Base-by-base conservation (phyloP, 2,888 invertebrate species). In the Coelogynopora nodosa region DNA sequence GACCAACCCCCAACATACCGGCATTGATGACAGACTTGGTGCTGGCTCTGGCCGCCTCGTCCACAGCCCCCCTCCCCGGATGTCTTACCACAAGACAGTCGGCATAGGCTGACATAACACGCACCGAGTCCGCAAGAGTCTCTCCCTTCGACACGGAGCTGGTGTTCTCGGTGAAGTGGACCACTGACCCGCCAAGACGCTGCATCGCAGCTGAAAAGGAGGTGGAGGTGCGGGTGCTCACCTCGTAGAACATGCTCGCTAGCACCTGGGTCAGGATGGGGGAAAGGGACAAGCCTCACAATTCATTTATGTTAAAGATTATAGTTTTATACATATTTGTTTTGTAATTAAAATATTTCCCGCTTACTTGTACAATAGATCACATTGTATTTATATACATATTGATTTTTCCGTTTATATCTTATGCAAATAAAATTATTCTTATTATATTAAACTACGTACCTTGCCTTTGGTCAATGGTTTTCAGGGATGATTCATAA, bases 181-280 rank as follows among this genome's bases (percentile, higher is more conserved):
- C 94, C 0, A 98, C 97, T 29, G 94, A 94, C 0, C 98, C 99
- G 2, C 99, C 99, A 0, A 99, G 94, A 88, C 98, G 93, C 91
- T 96, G 95, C 97, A 98, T 98, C 0, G 99, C 99, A 0, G 96
- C 96, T 0, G 96, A 94, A 93, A 99, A 99, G 91, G 98, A 98
- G 91, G 96, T 96, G 89, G 95, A 95, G 0, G 99, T 99, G 88
- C 99, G 94, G 0, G 99, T 99, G 91, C 97, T 98, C 0, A 95
- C 97, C 94, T 99, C 99, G 92, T 97, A 99, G 92, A 99, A 99
- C 90, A 99, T 94, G 0, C 96, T 96, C 0, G 97, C 95, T 96
- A 99, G 95, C 0, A 98, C 94, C 93, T 67, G 97, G 97, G 94
- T 94, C 89, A 2, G n/a, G n/a, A n/a, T n/a, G n/a, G n/a, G n/a